Percentiles rank a stretch among this genome's conserved stretches.
These are phyloP conservation scores for Esox lucius DNA, from an alignment of 2,797 vertebrate species.

Conservation along the genomic window DNA sequence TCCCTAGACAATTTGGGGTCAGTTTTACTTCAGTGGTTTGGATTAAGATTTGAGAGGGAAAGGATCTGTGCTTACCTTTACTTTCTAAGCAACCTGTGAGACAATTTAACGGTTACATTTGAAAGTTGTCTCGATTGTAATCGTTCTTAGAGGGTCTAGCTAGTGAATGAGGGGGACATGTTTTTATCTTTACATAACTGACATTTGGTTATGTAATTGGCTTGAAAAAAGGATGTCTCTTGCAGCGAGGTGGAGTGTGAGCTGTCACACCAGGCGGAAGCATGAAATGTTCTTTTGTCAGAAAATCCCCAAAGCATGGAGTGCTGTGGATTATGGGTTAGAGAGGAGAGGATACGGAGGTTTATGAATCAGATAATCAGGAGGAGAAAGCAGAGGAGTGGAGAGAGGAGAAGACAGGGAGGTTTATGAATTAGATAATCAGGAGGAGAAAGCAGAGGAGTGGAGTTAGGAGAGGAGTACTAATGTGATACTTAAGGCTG, in stretches of 20 bases:
- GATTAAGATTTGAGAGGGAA: too few relatives aligned
- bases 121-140: too few relatives aligned
- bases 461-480: too few relatives aligned
- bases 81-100: too few relatives aligned
- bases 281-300: conserved; percentile 68
- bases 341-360: conserved; percentile 5
- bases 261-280: conserved; percentile 61
- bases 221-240: conserved; percentile 50
- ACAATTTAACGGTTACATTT: too few relatives aligned
- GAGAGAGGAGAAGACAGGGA: not conserved
- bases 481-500: conserved; percentile 2
- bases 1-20: not conserved
- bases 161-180: conserved; percentile 39
- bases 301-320: conserved; percentile 56
- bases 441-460: too few relatives aligned
- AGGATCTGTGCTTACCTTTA: too few relatives aligned
- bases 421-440: too few relatives aligned
- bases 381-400: not conserved
- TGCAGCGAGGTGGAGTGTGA: conserved; percentile 49
- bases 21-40: too few relatives aligned
- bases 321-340: conserved; percentile 18
- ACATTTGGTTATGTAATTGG: conserved; percentile 68
- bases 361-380: too few relatives aligned
- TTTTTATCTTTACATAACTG: conserved; percentile 66
- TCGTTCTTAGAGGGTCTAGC: not conserved